Base-by-base conservation (phyloP, 2,888 invertebrate species). In the Muschampia staudingeri region DNA sequence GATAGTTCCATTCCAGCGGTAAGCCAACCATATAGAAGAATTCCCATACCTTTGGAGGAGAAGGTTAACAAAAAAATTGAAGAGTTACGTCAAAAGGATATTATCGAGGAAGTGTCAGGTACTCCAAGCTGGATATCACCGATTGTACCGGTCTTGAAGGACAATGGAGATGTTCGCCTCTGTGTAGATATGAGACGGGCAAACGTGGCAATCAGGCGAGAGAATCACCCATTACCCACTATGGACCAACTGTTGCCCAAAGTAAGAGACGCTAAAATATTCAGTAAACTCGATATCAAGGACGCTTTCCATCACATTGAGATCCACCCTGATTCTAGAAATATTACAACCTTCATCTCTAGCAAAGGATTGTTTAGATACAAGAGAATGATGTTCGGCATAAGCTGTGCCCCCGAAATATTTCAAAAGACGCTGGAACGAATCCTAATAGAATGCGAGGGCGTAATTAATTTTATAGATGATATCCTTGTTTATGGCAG, bases 331-430 rank as follows among this genome's bases (percentile, higher is more conserved):
- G 85, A 89, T 25, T 92, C 91, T 0, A 84, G 91, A 78, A 81
- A 85, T n/a, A 90, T 94, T 6, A 94, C 94, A 48, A 93, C 92
- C 3, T 94, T 94, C 82, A 90, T 91, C 8, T 92, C 93, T 6
- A 87, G 87, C 34, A 86, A 85, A 56, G 93, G 93, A 0, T 73
- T 94, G 14, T 93, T 82, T 80, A 82, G 91, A 42, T 95, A 92
- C 82, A 94, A 94, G 85, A 70, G 93, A 16, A 48, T 94, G 9
- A 92, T 92, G 91, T 94, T 94, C 82, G 93, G 93, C 0, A 91
- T 95, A 12, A 88, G 87, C 2, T 93, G 93, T 76, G 96, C 96
- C 6, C 92, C 93, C 0, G 95, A 89, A 71, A 7, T 84, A 0
- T 90, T 89, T 61, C 88, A 90, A 87, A 92, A 94, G 87, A 89